A percentile compares a stretch with the other conserved stretches of the same genome.
Evolutionary conservation across 1,140 invertebrate genomes (phyloP).

Genomic region (Maconellicoccus hirsutus): DNA sequence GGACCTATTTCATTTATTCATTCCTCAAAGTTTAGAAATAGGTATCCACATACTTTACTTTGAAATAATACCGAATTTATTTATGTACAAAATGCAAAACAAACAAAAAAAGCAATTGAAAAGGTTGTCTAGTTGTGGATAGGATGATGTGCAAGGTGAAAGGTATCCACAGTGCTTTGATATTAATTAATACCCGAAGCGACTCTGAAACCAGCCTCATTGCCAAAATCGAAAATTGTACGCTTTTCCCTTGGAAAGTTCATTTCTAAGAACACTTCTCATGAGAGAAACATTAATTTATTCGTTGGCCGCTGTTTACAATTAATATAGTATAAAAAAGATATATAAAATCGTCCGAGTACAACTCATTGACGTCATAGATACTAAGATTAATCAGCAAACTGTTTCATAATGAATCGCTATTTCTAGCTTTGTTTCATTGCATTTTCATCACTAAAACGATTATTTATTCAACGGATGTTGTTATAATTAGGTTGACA

Average conservation of each 20-base stretch:
- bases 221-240: neutral
- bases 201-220: neutral
- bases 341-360: neutral
- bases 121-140: neutral
- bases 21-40: too few species aligned
- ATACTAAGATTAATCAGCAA: neutral
- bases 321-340: constrained; percentile 10
- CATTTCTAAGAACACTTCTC: neutral
- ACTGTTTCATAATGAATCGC: neutral
- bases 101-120: neutral
- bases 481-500: neutral
- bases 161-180: neutral
- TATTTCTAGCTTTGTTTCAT: constrained; percentile 5
- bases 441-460: neutral
- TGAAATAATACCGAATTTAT: too few species aligned
- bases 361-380: constrained; percentile 1
- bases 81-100: too few species aligned
- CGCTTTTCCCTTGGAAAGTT: neutral
- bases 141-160: neutral
- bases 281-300: neutral
- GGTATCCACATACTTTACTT: too few species aligned
- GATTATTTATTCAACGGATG: constrained; percentile 4
- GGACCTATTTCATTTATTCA: too few species aligned
- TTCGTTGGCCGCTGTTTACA: constrained; percentile 1
- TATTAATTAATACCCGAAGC: neutral